Percentiles rank a stretch among this genome's conserved stretches.
Conservation (phyloP, 2,797 vertebrate species). For the Eulemur rubriventer region DNA sequence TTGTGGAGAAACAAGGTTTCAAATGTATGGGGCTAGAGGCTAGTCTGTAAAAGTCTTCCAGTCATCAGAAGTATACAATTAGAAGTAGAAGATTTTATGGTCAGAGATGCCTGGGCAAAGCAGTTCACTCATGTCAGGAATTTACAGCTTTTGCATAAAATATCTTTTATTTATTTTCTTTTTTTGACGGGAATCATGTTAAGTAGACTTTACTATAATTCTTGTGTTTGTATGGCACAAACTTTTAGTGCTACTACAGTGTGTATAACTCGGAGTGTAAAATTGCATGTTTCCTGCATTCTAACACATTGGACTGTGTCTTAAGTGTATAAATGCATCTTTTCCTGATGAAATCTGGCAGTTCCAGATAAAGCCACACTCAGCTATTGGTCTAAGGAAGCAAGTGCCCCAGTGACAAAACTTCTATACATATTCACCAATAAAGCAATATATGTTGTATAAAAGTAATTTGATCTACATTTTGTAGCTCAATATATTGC, state of each 20-base stretch:
- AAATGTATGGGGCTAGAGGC: not conserved
- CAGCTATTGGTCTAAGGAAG: not conserved
- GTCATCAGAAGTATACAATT: not conserved
- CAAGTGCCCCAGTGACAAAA: not conserved
- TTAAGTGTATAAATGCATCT: not conserved
- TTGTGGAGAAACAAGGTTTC: not conserved
- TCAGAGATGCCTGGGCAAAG: not conserved
- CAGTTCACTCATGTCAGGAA: not conserved
- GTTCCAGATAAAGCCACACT: not conserved
- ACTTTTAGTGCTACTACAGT: not conserved
- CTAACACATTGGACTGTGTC: not conserved
- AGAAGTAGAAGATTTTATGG: not conserved
- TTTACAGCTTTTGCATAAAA: not conserved
- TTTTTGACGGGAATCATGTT: not conserved
- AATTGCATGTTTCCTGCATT: not conserved
- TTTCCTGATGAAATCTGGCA: not conserved
- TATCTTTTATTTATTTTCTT: not conserved
- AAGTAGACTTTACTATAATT: not conserved
- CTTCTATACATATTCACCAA: not conserved
- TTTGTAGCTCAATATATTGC: not conserved
- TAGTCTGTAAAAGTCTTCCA: not conserved
- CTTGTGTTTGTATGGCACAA: too few species aligned
- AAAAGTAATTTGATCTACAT: not conserved
- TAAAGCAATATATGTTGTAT: not conserved
- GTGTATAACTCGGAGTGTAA: not conserved